Conservation (phyloP, 2,888 invertebrate species). For the Parnassius orleans region DNA sequence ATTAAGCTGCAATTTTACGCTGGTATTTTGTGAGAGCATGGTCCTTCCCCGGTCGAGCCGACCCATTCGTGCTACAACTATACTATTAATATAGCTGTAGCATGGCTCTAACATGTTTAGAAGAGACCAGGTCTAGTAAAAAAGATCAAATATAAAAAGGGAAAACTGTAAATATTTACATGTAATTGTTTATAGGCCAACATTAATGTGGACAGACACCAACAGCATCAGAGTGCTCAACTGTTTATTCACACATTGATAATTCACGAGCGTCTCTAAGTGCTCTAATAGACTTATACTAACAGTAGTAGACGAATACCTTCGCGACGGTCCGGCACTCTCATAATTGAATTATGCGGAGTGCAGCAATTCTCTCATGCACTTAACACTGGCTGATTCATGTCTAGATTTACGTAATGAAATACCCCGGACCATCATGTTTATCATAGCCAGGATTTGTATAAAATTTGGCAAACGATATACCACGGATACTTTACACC, state of each 20-base stretch:
- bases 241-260: slow-evolving; percentile 16
- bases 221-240: slow-evolving; percentile 2
- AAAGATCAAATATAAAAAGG: too few relatives aligned
- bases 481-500: too few relatives aligned
- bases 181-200: too few relatives aligned
- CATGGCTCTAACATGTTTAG: too few relatives aligned
- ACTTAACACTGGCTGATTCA: slow-evolving; percentile 68
- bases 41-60: too few relatives aligned
- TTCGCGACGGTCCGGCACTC: slow-evolving; percentile 50
- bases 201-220: neutral
- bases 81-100: too few relatives aligned
- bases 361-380: slow-evolving; percentile 69
- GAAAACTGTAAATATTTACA: too few relatives aligned
- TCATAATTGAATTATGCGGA: slow-evolving; percentile 74
- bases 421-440: slow-evolving; percentile 52
- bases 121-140: too few relatives aligned
- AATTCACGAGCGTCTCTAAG: slow-evolving; percentile 14
- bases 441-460: slow-evolving; percentile 44
- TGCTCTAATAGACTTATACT: slow-evolving; percentile 14
- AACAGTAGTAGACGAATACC: slow-evolving; percentile 31
- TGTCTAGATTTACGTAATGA: slow-evolving; percentile 54
- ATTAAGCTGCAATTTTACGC: too few relatives aligned
- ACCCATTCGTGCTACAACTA: too few relatives aligned
- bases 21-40: too few relatives aligned
- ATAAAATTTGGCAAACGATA: too few relatives aligned